phyloP scores from a whole-genome alignment of 2,888 invertebrate genomes.

The Plebejus anna region DNA sequence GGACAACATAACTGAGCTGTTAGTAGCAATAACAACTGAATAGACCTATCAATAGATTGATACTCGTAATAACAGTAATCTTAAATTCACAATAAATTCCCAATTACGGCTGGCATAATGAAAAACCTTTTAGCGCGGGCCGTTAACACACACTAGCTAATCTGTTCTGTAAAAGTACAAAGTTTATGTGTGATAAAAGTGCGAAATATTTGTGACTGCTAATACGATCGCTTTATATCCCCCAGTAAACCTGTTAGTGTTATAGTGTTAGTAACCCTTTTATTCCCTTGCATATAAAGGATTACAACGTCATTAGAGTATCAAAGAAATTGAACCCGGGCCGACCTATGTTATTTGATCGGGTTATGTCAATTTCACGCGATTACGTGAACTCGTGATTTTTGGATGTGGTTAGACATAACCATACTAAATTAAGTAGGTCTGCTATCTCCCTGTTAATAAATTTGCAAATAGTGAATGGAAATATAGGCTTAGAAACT shows the following conservation, averaged over 20 bases:
- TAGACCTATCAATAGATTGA: neutral
- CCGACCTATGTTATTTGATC: no score
- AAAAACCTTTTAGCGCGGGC: conserved; percentile 36
- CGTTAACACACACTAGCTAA: conserved; percentile 38
- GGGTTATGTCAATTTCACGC: no score
- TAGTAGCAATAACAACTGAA: neutral
- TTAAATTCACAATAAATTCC: neutral
- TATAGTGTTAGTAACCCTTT: neutral
- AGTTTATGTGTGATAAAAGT: conserved; percentile 55
- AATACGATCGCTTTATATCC: conserved; percentile 6
- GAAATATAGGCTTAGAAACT: no score
- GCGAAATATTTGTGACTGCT: conserved; percentile 40
- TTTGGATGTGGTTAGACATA: no score
- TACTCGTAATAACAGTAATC: neutral
- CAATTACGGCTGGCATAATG: conserved; percentile 38
- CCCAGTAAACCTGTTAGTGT: neutral
- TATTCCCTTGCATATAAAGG: neutral
- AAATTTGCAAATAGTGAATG: no score
- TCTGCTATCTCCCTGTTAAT: no score
- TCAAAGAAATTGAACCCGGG: no score
- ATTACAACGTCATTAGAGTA: no score
- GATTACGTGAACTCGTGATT: no score
- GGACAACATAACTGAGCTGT: neutral
- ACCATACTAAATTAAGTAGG: no score
- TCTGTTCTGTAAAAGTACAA: conserved; percentile 43